Evolutionary conservation across 2,888 invertebrate species (phyloP), one percentile per base, ranked within the genome.

Genomic region (Drosophila kokeensis): DNA sequence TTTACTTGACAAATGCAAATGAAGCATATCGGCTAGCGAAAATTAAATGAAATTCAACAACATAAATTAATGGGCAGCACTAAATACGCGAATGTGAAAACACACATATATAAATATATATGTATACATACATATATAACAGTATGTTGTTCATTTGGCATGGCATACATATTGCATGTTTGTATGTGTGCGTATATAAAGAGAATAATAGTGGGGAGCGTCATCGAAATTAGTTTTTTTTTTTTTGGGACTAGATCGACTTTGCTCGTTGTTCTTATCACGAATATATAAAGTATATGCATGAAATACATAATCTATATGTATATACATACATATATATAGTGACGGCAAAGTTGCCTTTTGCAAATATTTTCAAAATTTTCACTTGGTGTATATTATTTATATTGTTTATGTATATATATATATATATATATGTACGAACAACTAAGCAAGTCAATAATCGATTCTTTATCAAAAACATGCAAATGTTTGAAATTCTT

Each of bases 1-100:
- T 60, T 38, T 54, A 54, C n/a, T 71, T 64, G 53, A 58, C 30
- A 65, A 52, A 76, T 57, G 58, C 48, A 71, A 61, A 71, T 71
- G 27, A 45, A 65, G 53, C 49, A 69, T 69, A 69, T 69, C 58
- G 65, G 61, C 52, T 52, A 50, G 50, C 58, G 45, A 61, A 65
- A 69, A 75, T 65, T 61, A 69, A 58, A 75, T 57, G 36, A 76
- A 53, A 66, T 63, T 71, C 50, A 66, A 63, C 59, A 55, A 24
- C 38, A 45, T 57, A 61, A 57, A 67, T 61, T 32, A 58, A 69
- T n/a, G 34, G 11, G 15, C 15, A 15, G 15, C 52, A 40, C 40
- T 29, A 42, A 42, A 69, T 63, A 29, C 8, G 6, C 21, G 45
- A 57, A 34, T 21, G 29, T 15, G 21, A 57, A 34, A 24, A 64